Percentiles rank a stretch among this genome's conserved stretches.
These are phyloP conservation scores for Liasis olivaceus DNA, from an alignment of 2,797 vertebrate species.

Conservation along the genomic window DNA sequence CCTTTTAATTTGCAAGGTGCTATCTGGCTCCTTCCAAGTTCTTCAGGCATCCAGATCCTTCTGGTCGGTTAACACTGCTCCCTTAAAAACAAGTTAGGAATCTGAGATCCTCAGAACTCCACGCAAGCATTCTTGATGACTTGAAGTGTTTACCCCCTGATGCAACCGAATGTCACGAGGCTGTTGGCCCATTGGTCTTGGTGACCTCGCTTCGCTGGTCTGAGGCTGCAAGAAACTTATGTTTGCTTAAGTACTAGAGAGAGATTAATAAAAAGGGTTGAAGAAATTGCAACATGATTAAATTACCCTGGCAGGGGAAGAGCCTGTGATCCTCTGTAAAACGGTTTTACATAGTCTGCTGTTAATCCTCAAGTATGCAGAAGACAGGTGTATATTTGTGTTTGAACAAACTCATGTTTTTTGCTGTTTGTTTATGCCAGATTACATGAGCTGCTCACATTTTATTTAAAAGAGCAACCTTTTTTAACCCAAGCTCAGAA, in stretches of 20 bases:
- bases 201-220: neutral
- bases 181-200: neutral
- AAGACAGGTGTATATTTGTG: neutral
- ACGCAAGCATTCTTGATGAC: neutral
- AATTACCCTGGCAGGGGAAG: neutral
- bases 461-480: neutral
- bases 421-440: neutral
- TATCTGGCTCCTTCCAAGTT: too few relatives aligned
- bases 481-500: neutral
- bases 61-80: too few relatives aligned
- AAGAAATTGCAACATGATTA: neutral
- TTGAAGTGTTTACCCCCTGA: neutral
- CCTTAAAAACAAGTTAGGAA: neutral
- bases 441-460: neutral
- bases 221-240: neutral
- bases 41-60: too few relatives aligned
- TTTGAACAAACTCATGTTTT: neutral
- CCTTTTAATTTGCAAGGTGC: too few relatives aligned
- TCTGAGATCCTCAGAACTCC: neutral
- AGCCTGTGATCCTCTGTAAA: neutral
- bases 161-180: neutral
- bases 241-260: neutral
- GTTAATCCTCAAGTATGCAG: neutral
- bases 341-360: neutral
- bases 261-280: neutral